Percentiles rank a stretch among this genome's conserved stretches.
These are phyloP conservation scores for Pseudorectes ferrugineus DNA, from an alignment of 2,113 vertebrate genomes.

Conservation along the genomic window DNA sequence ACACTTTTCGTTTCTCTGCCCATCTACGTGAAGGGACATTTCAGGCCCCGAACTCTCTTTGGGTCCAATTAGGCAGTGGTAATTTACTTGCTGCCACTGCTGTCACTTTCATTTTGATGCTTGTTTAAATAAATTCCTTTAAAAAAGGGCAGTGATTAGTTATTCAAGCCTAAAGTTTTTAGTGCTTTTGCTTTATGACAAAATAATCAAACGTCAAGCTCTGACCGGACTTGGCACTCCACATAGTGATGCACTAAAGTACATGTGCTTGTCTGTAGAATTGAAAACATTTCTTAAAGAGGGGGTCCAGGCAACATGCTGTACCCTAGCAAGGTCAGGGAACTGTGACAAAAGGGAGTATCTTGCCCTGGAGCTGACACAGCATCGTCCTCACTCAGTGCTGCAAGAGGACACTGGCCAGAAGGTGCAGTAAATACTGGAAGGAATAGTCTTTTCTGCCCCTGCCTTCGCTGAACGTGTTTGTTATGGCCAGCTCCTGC, in stretches of 20 bases:
- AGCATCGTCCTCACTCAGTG: neutral
- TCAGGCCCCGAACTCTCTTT: neutral
- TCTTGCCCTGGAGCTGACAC: neutral
- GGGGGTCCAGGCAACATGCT: neutral
- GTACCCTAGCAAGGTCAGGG: neutral
- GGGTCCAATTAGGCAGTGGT: neutral
- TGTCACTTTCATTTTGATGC: conserved; percentile 22
- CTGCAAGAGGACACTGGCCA: neutral
- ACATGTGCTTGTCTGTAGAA: neutral
- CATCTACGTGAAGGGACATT: neutral
- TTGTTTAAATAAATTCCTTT: neutral
- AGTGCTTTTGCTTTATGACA: neutral
- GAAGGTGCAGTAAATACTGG: neutral
- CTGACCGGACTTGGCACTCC: neutral
- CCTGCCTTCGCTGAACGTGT: neutral
- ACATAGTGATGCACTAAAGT: neutral
- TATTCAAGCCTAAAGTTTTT: neutral
- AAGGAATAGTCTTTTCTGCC: neutral
- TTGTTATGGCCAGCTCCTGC: neutral
- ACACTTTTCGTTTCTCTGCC: neutral
- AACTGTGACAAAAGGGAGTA: neutral
- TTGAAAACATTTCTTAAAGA: neutral
- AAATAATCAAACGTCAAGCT: neutral
- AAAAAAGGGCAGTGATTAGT: neutral
- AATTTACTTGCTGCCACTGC: conserved; percentile 35